Conservation (phyloP, 2,888 invertebrate genomes). For the Acanthacorydalis orientalis region DNA sequence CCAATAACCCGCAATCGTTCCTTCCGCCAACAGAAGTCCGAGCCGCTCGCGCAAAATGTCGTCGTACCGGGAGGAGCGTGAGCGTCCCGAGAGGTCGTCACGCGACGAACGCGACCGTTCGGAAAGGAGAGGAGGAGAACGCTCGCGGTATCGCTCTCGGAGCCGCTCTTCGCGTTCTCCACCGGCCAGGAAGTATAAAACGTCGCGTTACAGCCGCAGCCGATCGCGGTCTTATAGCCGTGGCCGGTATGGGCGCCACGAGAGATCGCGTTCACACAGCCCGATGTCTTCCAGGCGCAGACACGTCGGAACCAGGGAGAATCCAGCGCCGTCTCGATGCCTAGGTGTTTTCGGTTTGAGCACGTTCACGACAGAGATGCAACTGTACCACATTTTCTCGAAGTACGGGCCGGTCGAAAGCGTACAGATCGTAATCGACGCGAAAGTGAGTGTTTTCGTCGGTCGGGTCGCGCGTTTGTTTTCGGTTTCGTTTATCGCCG, state of each 20-base stretch:
- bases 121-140: slow-evolving; percentile 21
- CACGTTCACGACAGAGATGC: slow-evolving; percentile 81
- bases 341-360: slow-evolving; percentile 91
- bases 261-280: slow-evolving; percentile 51
- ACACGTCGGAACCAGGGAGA: slow-evolving; percentile 66
- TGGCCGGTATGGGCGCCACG: slow-evolving; percentile 38
- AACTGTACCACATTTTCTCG: slow-evolving; percentile 80
- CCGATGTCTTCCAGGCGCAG: slow-evolving; percentile 69
- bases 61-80: slow-evolving; percentile 17
- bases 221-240: slow-evolving; percentile 48
- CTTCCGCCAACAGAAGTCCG: slow-evolving; percentile 18
- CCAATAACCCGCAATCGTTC: too few species aligned
- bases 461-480: neutral
- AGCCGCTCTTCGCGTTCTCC: slow-evolving; percentile 51
- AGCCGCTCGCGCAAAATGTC: slow-evolving; percentile 23
- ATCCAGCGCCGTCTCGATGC: slow-evolving; percentile 76
- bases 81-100: slow-evolving; percentile 19
- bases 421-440: slow-evolving; percentile 89
- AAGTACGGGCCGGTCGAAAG: slow-evolving; percentile 86
- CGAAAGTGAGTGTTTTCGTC: slow-evolving; percentile 51
- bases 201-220: slow-evolving; percentile 44
- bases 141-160: slow-evolving; percentile 28
- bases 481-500: slow-evolving; percentile 6
- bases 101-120: slow-evolving; percentile 23
- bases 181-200: slow-evolving; percentile 31